A percentile compares a stretch with the other conserved stretches of the same genome.
These are phyloP conservation scores for Dreissena polymorpha DNA, from an alignment of 1,140 invertebrate species.

Conservation along the genomic window DNA sequence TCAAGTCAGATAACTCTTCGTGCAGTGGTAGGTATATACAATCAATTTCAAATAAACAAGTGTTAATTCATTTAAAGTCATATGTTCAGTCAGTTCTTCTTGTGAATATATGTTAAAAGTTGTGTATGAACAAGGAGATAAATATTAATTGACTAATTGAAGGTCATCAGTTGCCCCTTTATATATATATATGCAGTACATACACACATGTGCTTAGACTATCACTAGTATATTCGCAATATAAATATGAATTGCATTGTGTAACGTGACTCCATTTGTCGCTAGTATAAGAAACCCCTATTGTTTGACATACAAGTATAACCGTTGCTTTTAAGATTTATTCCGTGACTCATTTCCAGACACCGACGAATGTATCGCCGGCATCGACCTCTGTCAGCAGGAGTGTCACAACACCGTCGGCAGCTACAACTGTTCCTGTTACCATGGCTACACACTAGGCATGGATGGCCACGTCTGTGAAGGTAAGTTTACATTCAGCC, in stretches of 20 bases:
- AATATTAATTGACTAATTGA: background rate
- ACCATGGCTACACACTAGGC: constrained; percentile 7
- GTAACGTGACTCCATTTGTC: no score
- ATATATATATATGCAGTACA: background rate
- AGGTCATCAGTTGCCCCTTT: background rate
- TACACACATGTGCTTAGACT: no score
- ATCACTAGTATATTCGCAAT: no score
- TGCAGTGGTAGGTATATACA: background rate
- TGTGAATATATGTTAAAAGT: no score
- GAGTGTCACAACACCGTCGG: constrained; percentile 44
- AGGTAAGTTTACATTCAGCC: constrained; percentile 15
- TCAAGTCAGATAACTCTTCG: background rate
- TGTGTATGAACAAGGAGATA: no score
- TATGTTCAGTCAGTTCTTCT: no score
- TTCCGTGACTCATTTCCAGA: constrained; percentile 77
- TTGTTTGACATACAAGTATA: no score
- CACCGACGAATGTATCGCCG: constrained; percentile 85
- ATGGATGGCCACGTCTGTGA: constrained; percentile 14
- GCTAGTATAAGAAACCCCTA: no score
- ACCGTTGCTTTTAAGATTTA: no score
- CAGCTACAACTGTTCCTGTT: constrained; percentile 41
- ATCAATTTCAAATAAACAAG: no score
- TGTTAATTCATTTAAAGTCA: no score
- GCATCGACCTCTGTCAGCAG: constrained; percentile 66
- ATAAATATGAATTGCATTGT: no score